Conservation (phyloP, 2,113 vertebrate genomes). For the Heliornis fulica region DNA sequence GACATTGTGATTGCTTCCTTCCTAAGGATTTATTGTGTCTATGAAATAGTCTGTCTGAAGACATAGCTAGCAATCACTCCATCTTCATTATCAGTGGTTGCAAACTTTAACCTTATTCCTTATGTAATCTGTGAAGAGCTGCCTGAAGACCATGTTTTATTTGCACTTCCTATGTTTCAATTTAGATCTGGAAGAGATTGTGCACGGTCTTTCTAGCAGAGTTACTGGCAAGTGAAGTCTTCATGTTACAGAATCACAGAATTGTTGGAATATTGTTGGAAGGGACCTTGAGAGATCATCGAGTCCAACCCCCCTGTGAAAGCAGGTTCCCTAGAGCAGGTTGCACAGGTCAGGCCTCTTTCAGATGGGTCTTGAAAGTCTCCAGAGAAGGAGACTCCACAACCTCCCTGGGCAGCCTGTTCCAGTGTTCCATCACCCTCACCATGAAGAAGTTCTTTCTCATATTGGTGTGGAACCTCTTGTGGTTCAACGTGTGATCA, state of each 20-base stretch:
- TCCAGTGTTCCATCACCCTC: no score
- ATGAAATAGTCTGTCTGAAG: not conserved
- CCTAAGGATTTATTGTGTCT: not conserved
- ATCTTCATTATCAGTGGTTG: not conserved
- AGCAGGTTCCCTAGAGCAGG: no score
- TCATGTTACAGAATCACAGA: not conserved
- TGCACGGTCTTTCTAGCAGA: not conserved
- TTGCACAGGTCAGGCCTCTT: no score
- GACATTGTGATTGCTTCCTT: not conserved
- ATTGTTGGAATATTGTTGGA: no score
- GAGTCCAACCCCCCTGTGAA: no score
- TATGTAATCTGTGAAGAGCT: not conserved
- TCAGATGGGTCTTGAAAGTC: no score
- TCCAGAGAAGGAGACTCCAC: no score
- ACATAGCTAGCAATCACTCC: accelerated
- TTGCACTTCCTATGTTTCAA: not conserved
- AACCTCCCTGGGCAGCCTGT: no score
- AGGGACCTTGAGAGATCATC: no score
- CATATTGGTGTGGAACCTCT: no score
- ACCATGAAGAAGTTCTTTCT: no score
- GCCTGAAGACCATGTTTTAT: not conserved
- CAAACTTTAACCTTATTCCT: not conserved
- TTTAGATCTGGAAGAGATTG: not conserved
- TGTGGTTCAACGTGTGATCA: no score
- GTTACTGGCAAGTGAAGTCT: not conserved